Conservation (phyloP, 2,888 invertebrate species). For the Glyphotaelius pellucidus region DNA sequence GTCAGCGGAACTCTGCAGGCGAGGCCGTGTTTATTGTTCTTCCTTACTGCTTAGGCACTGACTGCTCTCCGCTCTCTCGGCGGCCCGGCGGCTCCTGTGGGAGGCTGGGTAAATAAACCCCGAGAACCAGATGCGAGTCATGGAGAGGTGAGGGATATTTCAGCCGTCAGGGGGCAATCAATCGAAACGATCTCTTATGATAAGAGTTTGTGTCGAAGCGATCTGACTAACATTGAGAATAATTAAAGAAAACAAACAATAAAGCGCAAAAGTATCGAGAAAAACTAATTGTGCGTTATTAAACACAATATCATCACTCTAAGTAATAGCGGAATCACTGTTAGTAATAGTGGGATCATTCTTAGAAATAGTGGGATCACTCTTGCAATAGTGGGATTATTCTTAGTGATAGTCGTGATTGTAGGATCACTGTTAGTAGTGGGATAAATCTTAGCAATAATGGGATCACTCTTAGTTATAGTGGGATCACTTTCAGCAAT, state of each 20-base stretch:
- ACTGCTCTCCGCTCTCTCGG: not conserved
- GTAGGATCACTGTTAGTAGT: no score
- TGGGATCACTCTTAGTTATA: no score
- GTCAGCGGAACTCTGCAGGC: conserved; percentile 3
- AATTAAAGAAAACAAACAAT: not conserved
- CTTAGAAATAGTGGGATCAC: no score
- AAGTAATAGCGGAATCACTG: no score
- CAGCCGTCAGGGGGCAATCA: not conserved
- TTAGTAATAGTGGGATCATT: no score
- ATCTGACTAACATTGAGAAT: not conserved
- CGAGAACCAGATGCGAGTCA: not conserved
- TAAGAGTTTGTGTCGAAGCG: not conserved
- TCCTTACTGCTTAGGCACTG: not conserved
- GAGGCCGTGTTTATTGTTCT: conserved; percentile 34
- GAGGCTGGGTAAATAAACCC: conserved; percentile 40
- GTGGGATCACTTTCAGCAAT: no score
- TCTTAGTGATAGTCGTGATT: no score
- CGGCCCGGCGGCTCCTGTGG: not conserved
- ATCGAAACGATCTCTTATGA: not conserved
- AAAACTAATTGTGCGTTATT: no score
- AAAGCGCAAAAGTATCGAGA: not conserved
- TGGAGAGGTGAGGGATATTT: conserved; percentile 36
- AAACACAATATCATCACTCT: no score
- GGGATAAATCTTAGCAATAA: no score
- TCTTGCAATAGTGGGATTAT: no score